A percentile compares a stretch with the other conserved stretches of the same genome.
phyloP scores from a whole-genome alignment of 1,140 invertebrate species.

The Tyrophagus putrescentiae region DNA sequence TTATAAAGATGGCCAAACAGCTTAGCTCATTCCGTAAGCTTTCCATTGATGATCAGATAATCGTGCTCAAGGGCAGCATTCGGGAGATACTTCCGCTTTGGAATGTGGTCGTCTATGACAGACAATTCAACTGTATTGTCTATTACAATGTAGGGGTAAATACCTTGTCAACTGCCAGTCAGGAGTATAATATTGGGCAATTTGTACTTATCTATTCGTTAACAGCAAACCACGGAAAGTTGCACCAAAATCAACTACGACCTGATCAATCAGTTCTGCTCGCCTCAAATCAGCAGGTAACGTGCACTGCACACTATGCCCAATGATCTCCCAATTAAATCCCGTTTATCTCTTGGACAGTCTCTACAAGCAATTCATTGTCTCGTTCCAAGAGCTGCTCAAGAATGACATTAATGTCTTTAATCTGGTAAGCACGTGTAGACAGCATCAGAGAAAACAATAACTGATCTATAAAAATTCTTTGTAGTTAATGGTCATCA shows the following conservation, averaged over 20 bases:
- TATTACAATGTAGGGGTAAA: conserved; percentile 12
- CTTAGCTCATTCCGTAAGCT: conserved; percentile 2
- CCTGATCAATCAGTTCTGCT: background rate
- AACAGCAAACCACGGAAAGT: conserved; percentile 9
- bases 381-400: conserved; percentile 6
- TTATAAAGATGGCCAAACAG: conserved; percentile 16
- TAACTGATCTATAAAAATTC: background rate
- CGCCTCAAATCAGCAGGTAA: conserved; percentile 4
- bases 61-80: conserved; percentile 4
- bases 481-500: background rate
- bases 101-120: conserved; percentile 4
- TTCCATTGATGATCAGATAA: background rate
- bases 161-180: no score
- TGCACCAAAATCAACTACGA: conserved; percentile 5
- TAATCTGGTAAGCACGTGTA: background rate
- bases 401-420: conserved; percentile 7
- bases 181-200: no score
- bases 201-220: background rate
- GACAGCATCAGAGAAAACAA: background rate
- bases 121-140: conserved; percentile 7
- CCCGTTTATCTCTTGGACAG: no score
- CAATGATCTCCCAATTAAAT: no score
- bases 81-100: conserved; percentile 1
- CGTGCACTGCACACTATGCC: no score
- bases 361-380: conserved; percentile 8